Evolutionary conservation across 2,113 vertebrate species (phyloP).

Genomic region (Probosciger aterrimus): DNA sequence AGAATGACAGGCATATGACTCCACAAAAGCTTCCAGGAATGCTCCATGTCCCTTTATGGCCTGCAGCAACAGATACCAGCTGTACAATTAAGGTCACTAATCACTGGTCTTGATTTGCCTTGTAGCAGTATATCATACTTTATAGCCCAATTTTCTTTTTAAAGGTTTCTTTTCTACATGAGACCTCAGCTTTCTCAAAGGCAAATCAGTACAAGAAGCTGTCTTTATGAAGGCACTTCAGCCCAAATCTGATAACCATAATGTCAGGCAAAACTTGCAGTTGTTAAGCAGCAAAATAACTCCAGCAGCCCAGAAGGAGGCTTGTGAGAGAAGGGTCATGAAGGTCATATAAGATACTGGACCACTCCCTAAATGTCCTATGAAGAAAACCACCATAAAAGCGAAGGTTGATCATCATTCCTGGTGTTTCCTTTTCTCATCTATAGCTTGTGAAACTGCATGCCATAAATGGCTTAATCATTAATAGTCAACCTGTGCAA

Average conservation of each 20-base stretch:
- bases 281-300: neutral
- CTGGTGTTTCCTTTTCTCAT: neutral
- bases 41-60: neutral
- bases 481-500: neutral
- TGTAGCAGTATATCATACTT: neutral
- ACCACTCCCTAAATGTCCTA: neutral
- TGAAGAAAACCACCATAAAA: neutral
- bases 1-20: neutral
- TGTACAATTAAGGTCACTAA: neutral
- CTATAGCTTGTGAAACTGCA: neutral
- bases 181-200: neutral
- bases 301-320: neutral
- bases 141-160: neutral
- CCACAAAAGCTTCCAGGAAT: neutral
- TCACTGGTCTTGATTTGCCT: neutral
- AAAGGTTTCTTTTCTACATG: neutral
- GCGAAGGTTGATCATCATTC: neutral
- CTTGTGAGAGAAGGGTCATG: neutral
- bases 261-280: neutral
- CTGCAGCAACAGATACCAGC: neutral
- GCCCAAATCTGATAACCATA: neutral
- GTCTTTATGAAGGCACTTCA: neutral
- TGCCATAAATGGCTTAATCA: slow-evolving; percentile 27
- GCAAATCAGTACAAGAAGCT: neutral
- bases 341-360: neutral